A percentile compares a stretch with the other conserved stretches of the same genome.
Conservation (phyloP, 1,140 invertebrate species). For the Macrobrachium nipponense region DNA sequence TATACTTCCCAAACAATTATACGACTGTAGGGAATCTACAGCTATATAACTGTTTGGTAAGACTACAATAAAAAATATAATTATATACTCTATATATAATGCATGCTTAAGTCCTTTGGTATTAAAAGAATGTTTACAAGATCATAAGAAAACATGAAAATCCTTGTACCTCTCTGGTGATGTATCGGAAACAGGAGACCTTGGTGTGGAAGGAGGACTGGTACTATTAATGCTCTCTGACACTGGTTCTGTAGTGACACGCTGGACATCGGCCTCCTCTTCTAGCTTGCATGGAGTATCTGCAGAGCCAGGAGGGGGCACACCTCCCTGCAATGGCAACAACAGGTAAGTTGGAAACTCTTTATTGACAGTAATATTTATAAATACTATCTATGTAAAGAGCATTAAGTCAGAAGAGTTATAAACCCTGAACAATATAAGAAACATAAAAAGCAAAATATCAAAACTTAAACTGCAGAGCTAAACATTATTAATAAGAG, state of each 20-base stretch:
- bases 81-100: no score
- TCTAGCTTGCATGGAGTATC: constrained; percentile 35
- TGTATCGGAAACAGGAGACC: constrained; percentile 10
- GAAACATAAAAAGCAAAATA: no score
- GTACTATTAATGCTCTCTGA: constrained; percentile 1
- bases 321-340: constrained; percentile 12
- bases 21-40: no score
- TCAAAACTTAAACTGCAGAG: not conserved
- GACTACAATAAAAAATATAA: no score
- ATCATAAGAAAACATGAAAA: constrained; percentile 1
- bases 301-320: constrained; percentile 29
- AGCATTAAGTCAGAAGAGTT: no score
- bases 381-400: no score
- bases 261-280: constrained; percentile 39
- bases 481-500: not conserved
- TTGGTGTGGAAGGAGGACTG: constrained; percentile 29
- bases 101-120: not conserved
- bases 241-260: constrained; percentile 3
- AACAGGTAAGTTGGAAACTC: not conserved
- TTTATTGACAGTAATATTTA: no score
- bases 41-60: no score
- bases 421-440: no score
- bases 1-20: no score
- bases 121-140: constrained; percentile 1
- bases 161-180: constrained; percentile 21